Base-by-base conservation (phyloP, 2,888 invertebrate species). In the Epsilonema sp. region DNA sequence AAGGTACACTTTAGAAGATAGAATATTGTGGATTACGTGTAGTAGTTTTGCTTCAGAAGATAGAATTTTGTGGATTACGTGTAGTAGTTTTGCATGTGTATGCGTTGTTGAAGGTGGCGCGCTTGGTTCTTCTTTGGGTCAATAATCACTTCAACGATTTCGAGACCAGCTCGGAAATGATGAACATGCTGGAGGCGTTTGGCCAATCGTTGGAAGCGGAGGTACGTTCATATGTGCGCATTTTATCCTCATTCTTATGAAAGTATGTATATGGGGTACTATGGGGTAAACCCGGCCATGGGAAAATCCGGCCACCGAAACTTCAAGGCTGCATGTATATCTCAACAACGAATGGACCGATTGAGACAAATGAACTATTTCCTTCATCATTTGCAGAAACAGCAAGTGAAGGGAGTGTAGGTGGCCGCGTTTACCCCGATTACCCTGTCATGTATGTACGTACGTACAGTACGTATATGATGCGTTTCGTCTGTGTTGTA, bases 71-170 rank as follows among this genome's bases (percentile, higher is more conserved):
- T n/a, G n/a, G n/a, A n/a, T n/a, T n/a, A n/a, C n/a, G n/a, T n/a
- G n/a, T n/a, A n/a, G n/a, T n/a, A n/a, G n/a, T n/a, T n/a, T n/a
- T n/a, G n/a, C n/a, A n/a, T n/a, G n/a, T n/a, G n/a, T n/a, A n/a
- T n/a, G n/a, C n/a, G n/a, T n/a, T 31, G 31, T 41, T 49, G 16
- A 76, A 87, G 64, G 92, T 92, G 3, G 90, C 92, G 0, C 74
- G 94, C 49, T 89, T 97, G 1, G 85, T 97, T 11, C 72, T 97
- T 39, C 75, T 94, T 11, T 99, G 97, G 97, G 92, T 94, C 1
- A 94, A 92, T 68, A 94, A 90, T 69, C 90, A 92, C 69, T 92
- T 90, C 64, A 87, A 87, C 37, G 92, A 92, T 65, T 92, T 92
- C 68, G 90, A 90, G 73, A 87, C 83, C 4, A 85, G 89, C 68